Evolutionary conservation across 2,888 invertebrate species (phyloP).

Genomic region (Nephrocerus scutellatus): DNA sequence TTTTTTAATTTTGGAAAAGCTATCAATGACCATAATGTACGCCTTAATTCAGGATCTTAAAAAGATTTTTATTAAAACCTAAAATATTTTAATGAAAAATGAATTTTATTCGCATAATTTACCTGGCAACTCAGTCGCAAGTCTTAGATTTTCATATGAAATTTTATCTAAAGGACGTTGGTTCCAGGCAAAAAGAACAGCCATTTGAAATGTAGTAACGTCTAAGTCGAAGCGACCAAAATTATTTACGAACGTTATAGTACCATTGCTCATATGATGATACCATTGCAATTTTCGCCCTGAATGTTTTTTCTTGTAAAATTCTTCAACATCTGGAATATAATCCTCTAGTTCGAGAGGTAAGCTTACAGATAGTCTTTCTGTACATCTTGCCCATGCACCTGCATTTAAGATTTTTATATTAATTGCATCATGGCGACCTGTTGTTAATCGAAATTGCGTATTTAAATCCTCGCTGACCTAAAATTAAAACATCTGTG

Average conservation of each 20-base stretch:
- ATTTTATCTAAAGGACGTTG: conserved; percentile 88
- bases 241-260: conserved; percentile 88
- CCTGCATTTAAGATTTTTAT: conserved; percentile 98
- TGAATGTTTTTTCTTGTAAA: conserved; percentile 95
- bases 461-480: conserved; percentile 90
- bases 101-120: conserved; percentile 5
- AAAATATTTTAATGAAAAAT: conserved; percentile 4
- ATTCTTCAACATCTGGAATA: conserved; percentile 98
- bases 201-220: conserved; percentile 99
- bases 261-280: conserved; percentile 99
- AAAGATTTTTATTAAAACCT: conserved; percentile 7
- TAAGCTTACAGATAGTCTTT: conserved; percentile 89
- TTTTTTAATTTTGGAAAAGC: conserved; percentile 94
- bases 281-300: conserved; percentile 98
- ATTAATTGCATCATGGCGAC: conserved; percentile 82
- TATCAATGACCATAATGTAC: conserved; percentile 92
- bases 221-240: conserved; percentile 94
- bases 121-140: conserved; percentile 92
- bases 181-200: conserved; percentile 98
- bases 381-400: conserved; percentile 92
- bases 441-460: conserved; percentile 79
- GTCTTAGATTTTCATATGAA: conserved; percentile 90
- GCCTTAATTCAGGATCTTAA: conserved; percentile 77
- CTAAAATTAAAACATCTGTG: conserved; percentile 23
- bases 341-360: conserved; percentile 98